These are phyloP conservation scores for Notospermus geniculatus DNA, from an alignment of 1,140 invertebrate species.

Conservation along the genomic window DNA sequence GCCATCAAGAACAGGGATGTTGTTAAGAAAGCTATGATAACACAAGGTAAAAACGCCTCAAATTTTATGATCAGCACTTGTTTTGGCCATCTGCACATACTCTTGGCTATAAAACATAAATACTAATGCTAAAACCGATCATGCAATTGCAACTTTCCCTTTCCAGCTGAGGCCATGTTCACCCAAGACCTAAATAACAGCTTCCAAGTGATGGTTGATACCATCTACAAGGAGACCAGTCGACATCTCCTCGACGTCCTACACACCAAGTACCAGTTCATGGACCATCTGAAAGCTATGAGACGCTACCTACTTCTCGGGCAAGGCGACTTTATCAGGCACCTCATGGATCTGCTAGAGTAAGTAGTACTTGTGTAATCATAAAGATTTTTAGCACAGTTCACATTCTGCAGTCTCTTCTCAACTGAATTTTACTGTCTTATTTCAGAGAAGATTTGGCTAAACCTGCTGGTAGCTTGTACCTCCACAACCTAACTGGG, in stretches of 20 bases:
- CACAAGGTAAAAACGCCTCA: slow-evolving; percentile 49
- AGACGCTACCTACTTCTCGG: slow-evolving; percentile 86
- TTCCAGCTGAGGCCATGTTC: slow-evolving; percentile 65
- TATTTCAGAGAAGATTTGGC: slow-evolving; percentile 76
- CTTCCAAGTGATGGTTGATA: slow-evolving; percentile 76
- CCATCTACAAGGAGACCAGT: slow-evolving; percentile 83
- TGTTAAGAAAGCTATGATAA: slow-evolving; percentile 56
- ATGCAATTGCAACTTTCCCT: not conserved
- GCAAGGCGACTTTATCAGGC: slow-evolving; percentile 93
- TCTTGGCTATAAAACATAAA: too few species aligned
- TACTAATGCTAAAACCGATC: not conserved
- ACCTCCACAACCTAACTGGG: slow-evolving; percentile 82
- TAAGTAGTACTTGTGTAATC: too few species aligned
- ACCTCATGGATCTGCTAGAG: slow-evolving; percentile 88
- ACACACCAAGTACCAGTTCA: slow-evolving; percentile 80
- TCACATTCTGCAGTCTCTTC: too few species aligned
- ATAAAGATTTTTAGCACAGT: too few species aligned
- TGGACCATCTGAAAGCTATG: slow-evolving; percentile 86
- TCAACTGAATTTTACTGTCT: too few species aligned
- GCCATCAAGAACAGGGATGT: slow-evolving; percentile 68
- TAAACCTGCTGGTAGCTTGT: slow-evolving; percentile 82
- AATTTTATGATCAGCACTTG: not conserved
- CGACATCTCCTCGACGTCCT: slow-evolving; percentile 81
- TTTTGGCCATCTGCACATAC: slow-evolving; percentile 17
- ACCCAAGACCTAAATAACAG: slow-evolving; percentile 70